Base-by-base conservation (phyloP, 1,140 invertebrate species). In the Cydia amplana region DNA sequence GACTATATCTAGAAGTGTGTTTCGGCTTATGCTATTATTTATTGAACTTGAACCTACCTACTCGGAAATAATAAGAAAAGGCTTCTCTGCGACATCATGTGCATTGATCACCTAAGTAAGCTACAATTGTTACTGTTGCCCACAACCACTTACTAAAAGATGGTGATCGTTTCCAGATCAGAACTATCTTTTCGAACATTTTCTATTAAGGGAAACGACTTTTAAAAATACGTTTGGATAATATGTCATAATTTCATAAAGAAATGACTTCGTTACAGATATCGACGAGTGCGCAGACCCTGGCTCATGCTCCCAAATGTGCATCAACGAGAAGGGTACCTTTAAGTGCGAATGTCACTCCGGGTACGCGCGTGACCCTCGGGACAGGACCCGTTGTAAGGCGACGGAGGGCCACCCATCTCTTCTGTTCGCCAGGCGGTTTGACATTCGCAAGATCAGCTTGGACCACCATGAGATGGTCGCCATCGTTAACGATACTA, bases 271-370 rank as follows among this genome's bases (percentile, higher is more conserved):
- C 5, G 18, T 93, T 94, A 49, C 87, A 97, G 98, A 99, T 91
- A 95, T 99, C 55, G 95, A 99, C 91, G 99, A 99, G 92, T 99
- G 99, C 85, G 92, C 96, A 65, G 95, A 96, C 70, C 95, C 96
- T 0, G 98, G 98, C 0, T 95, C 95, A 1, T 99, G 99, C 88
- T 99, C 98, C 0, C 98, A 99, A 89, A 94, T 95, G 67, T 99
- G 98, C 89, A 94, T 95, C 67, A 99, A 99, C 90, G 96, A 96
- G 80, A 97, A 97, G 76, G 98, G 98, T 0, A 95, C 95, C 4
- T 99, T 96, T 93, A 98, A 99, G 90, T 99, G 99, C 89, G 96
- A 96, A 82, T 99, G 99, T 88, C 93, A 96, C 49, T 83, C 94
- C 0, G 98, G 98, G 7, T 99, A 99, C 89, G 95, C 96, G 73